A percentile compares a stretch with the other conserved stretches of the same genome.
Conservation (phyloP, 2,888 invertebrate genomes). For the Zygothrica quintamaculata region DNA sequence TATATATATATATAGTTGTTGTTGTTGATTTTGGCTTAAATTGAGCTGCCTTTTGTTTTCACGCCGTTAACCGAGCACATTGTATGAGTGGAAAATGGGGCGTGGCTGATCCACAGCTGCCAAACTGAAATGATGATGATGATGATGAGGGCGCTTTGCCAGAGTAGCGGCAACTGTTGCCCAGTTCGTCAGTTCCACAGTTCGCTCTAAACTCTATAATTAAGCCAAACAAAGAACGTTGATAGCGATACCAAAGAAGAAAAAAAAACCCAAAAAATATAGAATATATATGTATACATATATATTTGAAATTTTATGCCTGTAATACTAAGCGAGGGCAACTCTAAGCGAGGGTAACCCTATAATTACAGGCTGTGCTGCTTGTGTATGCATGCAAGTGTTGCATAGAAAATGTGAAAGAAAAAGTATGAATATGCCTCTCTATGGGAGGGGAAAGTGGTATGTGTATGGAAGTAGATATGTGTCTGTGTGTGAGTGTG, state of each 20-base stretch:
- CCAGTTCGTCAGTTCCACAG: too few relatives aligned
- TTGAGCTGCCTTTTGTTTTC: constrained; percentile 49
- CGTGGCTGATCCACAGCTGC: constrained; percentile 58
- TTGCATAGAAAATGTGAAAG: background rate
- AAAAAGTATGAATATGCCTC: too few relatives aligned
- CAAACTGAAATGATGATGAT: constrained; percentile 35
- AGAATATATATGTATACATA: background rate
- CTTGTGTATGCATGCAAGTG: background rate
- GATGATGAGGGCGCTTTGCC: constrained; percentile 14
- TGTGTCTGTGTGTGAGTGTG: too few relatives aligned
- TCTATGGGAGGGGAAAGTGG: background rate
- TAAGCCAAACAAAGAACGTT: constrained; percentile 51
- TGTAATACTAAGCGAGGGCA: constrained; percentile 32
- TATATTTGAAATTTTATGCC: background rate
- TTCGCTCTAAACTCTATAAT: constrained; percentile 55
- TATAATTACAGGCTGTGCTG: constrained; percentile 34
- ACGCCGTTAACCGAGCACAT: background rate
- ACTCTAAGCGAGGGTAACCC: constrained; percentile 20
- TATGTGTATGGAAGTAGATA: too few relatives aligned
- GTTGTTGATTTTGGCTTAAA: constrained; percentile 48
- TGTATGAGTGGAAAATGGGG: constrained; percentile 1
- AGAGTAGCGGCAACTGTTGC: constrained; percentile 52
- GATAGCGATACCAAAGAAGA: constrained; percentile 23
- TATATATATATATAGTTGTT: too few relatives aligned
- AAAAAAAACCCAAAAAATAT: background rate